Base-by-base conservation (phyloP, 35 echinoderm and acorn worm species). In the Lytechinus pictus region DNA sequence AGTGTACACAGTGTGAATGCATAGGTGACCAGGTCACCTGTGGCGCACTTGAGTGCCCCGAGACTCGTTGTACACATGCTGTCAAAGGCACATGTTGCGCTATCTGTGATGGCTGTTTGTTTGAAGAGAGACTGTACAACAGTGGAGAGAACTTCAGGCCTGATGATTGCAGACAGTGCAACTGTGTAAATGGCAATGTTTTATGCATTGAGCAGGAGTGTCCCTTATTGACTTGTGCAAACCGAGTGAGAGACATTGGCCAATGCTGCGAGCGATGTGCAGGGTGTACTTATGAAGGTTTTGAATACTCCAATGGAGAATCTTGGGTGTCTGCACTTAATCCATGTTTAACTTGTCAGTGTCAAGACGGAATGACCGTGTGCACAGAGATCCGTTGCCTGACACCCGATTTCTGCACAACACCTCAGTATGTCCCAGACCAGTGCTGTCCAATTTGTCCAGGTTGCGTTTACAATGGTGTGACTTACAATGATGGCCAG, bases 401-500 rank as follows among this genome's bases (percentile, higher is more conserved):
- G 3, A 97, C 96, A 55, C 96, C 97, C 86, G 98, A 99, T 52
- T 99, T 97, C 95, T 99, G 98, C 92, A 94, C 96, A 54, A 97
- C 96, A 91, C 95, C 97, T 6, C 90, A 97, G 54, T 86, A 95
- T 24, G 44, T 96, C 9, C 97, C 97, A 44, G 97, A 96, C 6
- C 97, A 99, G 94, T 99, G 98, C 52, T 99, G 98, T 89, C 96
- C 98, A 21, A 96, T 97, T 44, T 99, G 98, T 89, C 98, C 97
- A 95, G 98, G 98, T 8, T 99, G 98, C 95, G 88, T 89, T 4
- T 96, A 95, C 86, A 96, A 96, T 96, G 98, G 98, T 87, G 92
- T 99, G 44, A 97, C 95, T 24, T 99, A 99, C 54, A 72, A 95
- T 24, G 96, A 99, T 86, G 97, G 97, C 51, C 96, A 99, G 92